These are phyloP conservation scores for Potamilus streckersoni DNA, from an alignment of 1,140 invertebrate species.

Conservation along the genomic window DNA sequence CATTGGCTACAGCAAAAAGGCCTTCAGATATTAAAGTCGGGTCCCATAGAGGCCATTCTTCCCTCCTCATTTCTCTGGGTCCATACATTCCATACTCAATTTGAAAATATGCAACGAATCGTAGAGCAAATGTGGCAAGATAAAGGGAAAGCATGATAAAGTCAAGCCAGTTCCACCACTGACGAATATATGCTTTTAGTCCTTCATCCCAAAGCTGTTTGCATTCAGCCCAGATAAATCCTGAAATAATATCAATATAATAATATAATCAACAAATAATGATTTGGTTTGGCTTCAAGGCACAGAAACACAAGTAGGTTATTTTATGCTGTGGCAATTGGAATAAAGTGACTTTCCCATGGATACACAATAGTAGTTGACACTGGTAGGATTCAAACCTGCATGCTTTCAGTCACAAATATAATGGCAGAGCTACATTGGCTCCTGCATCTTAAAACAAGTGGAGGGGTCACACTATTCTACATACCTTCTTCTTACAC, in stretches of 20 bases:
- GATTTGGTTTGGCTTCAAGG: no score
- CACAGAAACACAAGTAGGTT: no score
- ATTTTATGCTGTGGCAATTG: no score
- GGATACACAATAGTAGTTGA: no score
- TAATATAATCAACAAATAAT: no score
- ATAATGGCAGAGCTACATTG: no score
- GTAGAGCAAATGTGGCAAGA: conserved; percentile 68
- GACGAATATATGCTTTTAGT: conserved; percentile 87
- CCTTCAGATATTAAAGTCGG: conserved; percentile 66
- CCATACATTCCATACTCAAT: conserved; percentile 61
- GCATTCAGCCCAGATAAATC: conserved; percentile 91
- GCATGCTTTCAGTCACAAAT: no score
- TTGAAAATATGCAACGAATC: conserved; percentile 61
- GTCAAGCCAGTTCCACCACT: conserved; percentile 98
- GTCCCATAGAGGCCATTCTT: conserved; percentile 63
- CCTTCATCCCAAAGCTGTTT: conserved; percentile 88
- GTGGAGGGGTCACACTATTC: no score
- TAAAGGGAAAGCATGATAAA: conserved; percentile 81
- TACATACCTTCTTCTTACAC: no score
- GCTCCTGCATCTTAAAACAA: no score
- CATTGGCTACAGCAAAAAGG: conserved; percentile 66
- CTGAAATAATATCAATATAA: conserved; percentile 68
- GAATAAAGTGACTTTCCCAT: no score
- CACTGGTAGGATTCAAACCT: no score
- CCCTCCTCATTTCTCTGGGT: conserved; percentile 47